phyloP scores from a whole-genome alignment of 1,140 invertebrate species.

The Leptoteleia sp. region DNA sequence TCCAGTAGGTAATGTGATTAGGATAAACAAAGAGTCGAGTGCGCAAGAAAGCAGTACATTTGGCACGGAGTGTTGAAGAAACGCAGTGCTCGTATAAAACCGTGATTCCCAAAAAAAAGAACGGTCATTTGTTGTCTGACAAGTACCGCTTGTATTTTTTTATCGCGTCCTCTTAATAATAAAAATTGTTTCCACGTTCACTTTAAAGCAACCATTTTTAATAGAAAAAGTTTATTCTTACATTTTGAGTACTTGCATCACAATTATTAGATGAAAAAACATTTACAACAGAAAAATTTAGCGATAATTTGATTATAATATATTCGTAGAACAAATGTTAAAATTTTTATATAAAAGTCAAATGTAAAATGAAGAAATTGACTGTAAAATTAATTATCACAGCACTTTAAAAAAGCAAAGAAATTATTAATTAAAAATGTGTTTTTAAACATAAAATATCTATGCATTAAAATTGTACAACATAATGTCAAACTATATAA shows the following conservation, averaged over 20 bases:
- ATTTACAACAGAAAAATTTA: no score
- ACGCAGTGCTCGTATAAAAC: constrained; percentile 39
- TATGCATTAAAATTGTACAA: no score
- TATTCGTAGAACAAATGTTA: no score
- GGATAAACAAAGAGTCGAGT: constrained; percentile 14
- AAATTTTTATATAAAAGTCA: background rate
- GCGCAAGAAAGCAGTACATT: constrained; percentile 30
- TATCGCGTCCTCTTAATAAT: background rate
- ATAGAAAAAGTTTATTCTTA: background rate
- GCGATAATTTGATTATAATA: no score
- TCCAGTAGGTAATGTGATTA: constrained; percentile 24
- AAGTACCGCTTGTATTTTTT: background rate
- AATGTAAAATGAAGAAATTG: background rate
- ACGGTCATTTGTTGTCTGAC: constrained; percentile 4
- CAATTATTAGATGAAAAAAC: no score
- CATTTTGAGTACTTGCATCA: background rate
- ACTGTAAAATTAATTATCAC: no score
- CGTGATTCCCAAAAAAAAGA: background rate
- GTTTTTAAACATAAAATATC: no score
- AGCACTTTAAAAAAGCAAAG: no score
- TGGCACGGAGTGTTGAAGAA: constrained; percentile 40
- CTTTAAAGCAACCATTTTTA: background rate
- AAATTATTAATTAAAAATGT: no score
- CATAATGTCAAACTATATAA: no score
- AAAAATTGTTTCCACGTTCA: background rate